Base-by-base conservation (phyloP, 2,888 invertebrate genomes). In the Machimus atricapillus region DNA sequence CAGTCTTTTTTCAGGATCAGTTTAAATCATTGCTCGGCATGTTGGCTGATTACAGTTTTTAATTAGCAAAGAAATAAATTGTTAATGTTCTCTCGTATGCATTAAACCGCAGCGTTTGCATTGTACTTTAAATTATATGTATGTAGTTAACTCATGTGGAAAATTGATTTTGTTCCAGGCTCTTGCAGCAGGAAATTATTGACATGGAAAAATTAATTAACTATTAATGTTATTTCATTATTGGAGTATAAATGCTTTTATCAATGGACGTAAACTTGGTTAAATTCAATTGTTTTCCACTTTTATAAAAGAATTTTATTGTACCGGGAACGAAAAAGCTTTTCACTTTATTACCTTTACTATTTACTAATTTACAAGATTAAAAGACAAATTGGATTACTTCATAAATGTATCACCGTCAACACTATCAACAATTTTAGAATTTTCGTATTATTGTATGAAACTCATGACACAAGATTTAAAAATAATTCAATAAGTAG, bases 51-150 rank as follows among this genome's bases (percentile, higher is more conserved):
- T 40, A 27, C n/a, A 78, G 19, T 23, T 66, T 43, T 78, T 78
- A 46, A 46, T 78, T 23, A 78, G 78, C 37, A 43, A 78, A 8
- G 46, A n/a, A n/a, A 78, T 78, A 78, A 78, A 78, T 78, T 78
- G 23, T 37, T 78, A 78, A 78, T 43, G 5, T 78, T 43, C 43
- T n/a, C 6, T 78, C 23, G 12, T 66, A 66, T 66, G 66, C 66
- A 23, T 66, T 9, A 66, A 23, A 66, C 66, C 27, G 12, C 12
- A 66, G 27, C 27, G 12, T 3, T 66, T 19, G 6, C 52, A n/a
- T 6, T 52, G 52, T 52, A 52, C 0, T 52, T 52, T 19, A 16
- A 16, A 52, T n/a, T 46, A 31, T 31, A 3, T 46, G 7, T 31
- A 3, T 46, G 7, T 7, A n/a, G 8, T 16, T 52, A 6, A 52